Conservation (phyloP, 2,113 vertebrate genomes). For the Charina bottae region DNA sequence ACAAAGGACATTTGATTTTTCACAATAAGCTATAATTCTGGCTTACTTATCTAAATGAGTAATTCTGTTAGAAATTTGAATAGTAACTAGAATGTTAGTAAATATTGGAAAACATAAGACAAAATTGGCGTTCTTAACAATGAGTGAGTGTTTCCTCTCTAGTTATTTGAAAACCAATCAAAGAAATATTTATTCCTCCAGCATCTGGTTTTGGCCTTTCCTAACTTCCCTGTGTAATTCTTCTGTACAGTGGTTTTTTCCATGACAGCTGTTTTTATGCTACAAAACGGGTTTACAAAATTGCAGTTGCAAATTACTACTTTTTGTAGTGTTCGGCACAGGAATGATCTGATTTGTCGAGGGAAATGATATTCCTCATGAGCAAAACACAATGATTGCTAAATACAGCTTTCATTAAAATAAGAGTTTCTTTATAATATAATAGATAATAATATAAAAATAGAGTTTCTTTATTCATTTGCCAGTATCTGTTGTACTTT, state of each 20-base stretch:
- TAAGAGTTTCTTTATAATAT: rapidly evolving
- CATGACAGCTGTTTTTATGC: constrained; percentile 68
- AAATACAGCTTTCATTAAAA: constrained; percentile 28
- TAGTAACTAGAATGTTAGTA: neutral
- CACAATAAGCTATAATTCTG: neutral
- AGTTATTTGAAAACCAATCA: neutral
- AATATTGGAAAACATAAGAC: neutral
- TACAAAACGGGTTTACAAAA: constrained; percentile 53
- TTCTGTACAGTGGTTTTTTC: constrained; percentile 63
- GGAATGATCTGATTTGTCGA: constrained; percentile 53
- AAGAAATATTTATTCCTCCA: neutral
- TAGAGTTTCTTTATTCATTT: neutral
- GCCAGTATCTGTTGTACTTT: rapidly evolving
- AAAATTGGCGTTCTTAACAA: neutral
- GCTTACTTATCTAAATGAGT: neutral
- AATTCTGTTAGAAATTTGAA: neutral
- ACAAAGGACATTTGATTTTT: neutral
- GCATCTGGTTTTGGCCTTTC: neutral
- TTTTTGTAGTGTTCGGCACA: constrained; percentile 60
- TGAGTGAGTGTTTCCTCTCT: neutral
- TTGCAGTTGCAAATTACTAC: constrained; percentile 41
- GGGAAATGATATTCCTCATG: constrained; percentile 39
- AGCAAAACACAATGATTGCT: neutral
- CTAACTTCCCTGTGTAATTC: constrained; percentile 20
- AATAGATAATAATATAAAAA: no score